phyloP scores from a whole-genome alignment of 2,797 vertebrate species.

The Sandelia bainsii region DNA sequence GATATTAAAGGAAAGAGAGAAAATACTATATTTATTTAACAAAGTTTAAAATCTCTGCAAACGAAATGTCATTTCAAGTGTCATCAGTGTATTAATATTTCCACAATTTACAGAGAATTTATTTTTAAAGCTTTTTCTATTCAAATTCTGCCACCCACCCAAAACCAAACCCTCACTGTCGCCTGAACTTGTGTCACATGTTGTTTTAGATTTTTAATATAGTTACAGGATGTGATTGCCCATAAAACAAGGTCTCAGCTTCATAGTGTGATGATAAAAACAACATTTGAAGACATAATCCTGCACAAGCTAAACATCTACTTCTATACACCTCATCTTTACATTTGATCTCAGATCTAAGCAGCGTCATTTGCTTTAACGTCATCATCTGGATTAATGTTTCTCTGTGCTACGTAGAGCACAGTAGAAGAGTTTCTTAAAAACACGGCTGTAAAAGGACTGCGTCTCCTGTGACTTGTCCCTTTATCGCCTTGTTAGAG shows the following conservation, averaged over 20 bases:
- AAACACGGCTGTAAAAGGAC: neutral
- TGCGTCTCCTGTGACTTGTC: conserved; percentile 11
- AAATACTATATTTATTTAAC: no score
- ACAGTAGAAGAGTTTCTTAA: no score
- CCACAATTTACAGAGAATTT: neutral
- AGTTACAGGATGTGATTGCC: neutral
- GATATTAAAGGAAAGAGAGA: no score
- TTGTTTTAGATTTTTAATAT: neutral
- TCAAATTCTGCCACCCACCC: no score
- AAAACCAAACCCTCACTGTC: no score
- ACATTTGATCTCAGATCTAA: no score
- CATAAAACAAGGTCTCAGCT: neutral
- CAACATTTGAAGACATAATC: neutral
- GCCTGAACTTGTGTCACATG: neutral
- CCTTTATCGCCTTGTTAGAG: neutral
- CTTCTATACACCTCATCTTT: no score
- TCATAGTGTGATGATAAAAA: no score
- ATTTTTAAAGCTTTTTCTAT: neutral
- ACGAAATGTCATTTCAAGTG: neutral
- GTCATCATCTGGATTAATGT: neutral
- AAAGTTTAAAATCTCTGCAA: no score
- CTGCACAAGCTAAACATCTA: neutral
- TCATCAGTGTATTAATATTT: neutral
- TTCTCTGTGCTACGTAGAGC: no score
- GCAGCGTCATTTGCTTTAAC: neutral